Conservation (phyloP, 92 coral and sea anemone species). For the Muricea muricata region DNA sequence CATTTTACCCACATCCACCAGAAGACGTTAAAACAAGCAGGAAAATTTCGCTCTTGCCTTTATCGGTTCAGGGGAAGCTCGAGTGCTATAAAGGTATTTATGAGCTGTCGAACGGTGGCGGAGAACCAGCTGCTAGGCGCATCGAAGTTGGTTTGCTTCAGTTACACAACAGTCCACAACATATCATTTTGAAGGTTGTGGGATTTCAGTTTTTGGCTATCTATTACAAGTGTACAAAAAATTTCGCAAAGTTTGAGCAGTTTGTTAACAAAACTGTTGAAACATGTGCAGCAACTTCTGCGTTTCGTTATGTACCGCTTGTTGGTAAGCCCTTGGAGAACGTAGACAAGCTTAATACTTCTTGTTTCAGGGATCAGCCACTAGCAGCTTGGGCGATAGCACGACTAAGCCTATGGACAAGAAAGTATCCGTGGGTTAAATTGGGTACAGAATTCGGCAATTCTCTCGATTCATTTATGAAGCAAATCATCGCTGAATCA, state of each 20-base stretch:
- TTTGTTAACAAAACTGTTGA: neutral
- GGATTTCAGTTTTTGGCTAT: neutral
- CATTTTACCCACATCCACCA: conserved; percentile 10
- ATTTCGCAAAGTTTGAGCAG: neutral
- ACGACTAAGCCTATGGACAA: conserved; percentile 1
- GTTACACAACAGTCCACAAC: neutral
- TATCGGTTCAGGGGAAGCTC: conserved; percentile 5
- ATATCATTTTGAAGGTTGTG: neutral
- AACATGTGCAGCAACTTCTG: neutral
- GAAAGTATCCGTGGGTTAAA: neutral
- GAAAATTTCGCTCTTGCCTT: neutral
- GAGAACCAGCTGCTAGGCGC: neutral
- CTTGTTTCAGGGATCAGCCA: neutral
- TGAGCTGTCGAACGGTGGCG: neutral
- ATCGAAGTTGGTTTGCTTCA: neutral
- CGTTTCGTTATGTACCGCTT: neutral
- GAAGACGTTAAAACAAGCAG: neutral
- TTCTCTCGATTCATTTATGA: neutral
- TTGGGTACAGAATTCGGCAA: neutral
- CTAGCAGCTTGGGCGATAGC: neutral
- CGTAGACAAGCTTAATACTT: neutral
- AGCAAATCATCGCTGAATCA: neutral
- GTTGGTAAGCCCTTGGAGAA: neutral
- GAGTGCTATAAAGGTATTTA: conserved; percentile 44
- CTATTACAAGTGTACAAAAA: neutral